Evolutionary conservation across 2,797 vertebrate species (phyloP).

Genomic region (Columba guinea): DNA sequence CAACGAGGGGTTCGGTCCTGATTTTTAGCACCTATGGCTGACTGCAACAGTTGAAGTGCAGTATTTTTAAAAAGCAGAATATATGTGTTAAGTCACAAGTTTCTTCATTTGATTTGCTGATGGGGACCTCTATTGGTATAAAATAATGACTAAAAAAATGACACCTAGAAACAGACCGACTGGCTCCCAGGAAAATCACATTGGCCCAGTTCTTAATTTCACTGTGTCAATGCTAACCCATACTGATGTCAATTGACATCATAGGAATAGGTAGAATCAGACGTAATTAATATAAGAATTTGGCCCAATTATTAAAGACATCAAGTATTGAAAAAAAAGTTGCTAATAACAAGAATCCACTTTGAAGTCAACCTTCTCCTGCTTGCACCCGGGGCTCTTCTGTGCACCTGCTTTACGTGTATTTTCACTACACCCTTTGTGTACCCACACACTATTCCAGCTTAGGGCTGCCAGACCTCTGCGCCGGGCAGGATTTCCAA

Average conservation of each 20-base stretch:
- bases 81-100: slow-evolving; percentile 36
- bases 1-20: neutral
- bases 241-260: neutral
- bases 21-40: neutral
- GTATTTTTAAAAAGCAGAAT: neutral
- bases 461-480: slow-evolving; percentile 73
- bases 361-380: slow-evolving; percentile 34
- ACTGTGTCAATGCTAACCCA: neutral
- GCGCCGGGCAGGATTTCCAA: slow-evolving; percentile 78
- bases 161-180: neutral
- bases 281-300: neutral
- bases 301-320: neutral
- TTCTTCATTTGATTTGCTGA: slow-evolving; percentile 77
- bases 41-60: neutral
- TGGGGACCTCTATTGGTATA: slow-evolving; percentile 81
- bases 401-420: neutral
- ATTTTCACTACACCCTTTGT: neutral
- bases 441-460: slow-evolving; percentile 27
- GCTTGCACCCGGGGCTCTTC: neutral
- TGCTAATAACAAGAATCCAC: neutral
- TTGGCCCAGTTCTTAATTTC: neutral
- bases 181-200: neutral
- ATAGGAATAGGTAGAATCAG: neutral
- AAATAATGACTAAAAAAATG: slow-evolving; percentile 63
- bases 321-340: neutral